A percentile compares a stretch with the other conserved stretches of the same genome.
Conservation (phyloP, 2,113 vertebrate genomes). For the Euleptes europaea region DNA sequence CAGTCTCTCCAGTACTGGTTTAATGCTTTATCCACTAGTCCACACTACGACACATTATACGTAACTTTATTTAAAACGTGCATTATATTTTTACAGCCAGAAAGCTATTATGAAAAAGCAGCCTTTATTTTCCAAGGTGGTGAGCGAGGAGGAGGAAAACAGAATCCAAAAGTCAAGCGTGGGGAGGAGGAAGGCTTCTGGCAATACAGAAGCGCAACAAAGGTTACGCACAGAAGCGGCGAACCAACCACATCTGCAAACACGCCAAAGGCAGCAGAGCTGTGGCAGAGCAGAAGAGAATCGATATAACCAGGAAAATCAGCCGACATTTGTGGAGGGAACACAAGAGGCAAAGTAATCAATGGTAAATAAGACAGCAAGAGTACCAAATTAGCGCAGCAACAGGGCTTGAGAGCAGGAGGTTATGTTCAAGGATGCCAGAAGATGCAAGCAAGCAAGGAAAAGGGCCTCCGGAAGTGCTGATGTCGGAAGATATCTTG, state of each 20-base stretch:
- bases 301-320: background rate
- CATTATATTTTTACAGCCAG: background rate
- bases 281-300: constrained; percentile 22
- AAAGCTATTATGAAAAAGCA: background rate
- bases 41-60: background rate
- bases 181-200: background rate
- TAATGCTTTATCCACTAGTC: too few species aligned
- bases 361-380: constrained; percentile 5
- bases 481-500: background rate
- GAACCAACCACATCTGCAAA: background rate
- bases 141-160: background rate
- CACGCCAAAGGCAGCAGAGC: constrained; percentile 6
- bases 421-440: background rate
- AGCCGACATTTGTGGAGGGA: constrained; percentile 1
- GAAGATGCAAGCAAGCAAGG: background rate
- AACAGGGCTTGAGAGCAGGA: background rate
- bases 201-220: background rate
- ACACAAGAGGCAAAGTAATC: constrained; percentile 13
- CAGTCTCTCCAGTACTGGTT: too few species aligned
- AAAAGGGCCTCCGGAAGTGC: background rate
- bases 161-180: background rate
- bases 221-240: background rate
- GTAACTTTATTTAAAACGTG: background rate
- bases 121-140: background rate
- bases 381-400: background rate